These are phyloP conservation scores for Palythoa caribaeorum DNA, from an alignment of 92 coral and sea anemone species.

Conservation along the genomic window DNA sequence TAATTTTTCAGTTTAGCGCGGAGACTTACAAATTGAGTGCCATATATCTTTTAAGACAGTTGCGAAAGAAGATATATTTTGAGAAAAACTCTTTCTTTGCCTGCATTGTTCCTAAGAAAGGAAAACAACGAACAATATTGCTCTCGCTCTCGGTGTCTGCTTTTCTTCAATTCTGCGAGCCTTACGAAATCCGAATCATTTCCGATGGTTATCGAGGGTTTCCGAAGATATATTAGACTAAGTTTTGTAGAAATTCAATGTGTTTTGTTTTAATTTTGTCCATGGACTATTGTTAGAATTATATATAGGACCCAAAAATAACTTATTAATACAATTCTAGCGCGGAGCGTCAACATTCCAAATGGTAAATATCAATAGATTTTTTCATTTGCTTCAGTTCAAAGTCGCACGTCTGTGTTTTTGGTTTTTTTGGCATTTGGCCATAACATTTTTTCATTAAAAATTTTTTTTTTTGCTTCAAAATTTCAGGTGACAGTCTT, in stretches of 20 bases:
- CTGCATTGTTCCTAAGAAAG: not conserved
- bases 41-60: not conserved
- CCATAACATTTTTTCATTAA: no score
- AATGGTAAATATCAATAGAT: not conserved
- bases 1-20: no score
- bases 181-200: not conserved
- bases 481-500: no score
- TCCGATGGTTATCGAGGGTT: slow-evolving; percentile 6
- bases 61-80: not conserved
- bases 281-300: not conserved
- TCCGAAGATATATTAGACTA: slow-evolving; percentile 1
- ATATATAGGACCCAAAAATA: not conserved
- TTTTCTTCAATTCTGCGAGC: no score
- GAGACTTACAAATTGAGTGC: no score
- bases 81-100: not conserved
- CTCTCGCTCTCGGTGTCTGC: not conserved
- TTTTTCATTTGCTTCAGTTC: no score
- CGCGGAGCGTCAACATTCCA: not conserved
- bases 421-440: no score
- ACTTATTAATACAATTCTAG: not conserved
- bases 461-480: no score
- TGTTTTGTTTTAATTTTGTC: not conserved
- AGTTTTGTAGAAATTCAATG: not conserved
- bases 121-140: not conserved
- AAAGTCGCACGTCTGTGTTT: no score